These are phyloP conservation scores for Phortica variegata DNA, from an alignment of 1,140 invertebrate genomes.

Conservation along the genomic window DNA sequence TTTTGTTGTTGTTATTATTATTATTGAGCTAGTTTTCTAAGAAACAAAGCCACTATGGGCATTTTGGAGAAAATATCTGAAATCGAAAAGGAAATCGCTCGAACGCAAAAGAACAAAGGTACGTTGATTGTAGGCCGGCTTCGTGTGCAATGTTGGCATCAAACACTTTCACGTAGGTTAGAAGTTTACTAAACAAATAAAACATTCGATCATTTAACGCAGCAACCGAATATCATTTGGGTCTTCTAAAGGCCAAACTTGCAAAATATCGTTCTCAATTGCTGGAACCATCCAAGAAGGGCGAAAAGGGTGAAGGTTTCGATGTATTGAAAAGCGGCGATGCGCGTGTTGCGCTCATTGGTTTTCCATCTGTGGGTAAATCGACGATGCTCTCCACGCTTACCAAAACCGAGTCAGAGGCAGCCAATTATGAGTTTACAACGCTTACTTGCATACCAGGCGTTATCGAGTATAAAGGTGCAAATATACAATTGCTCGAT, in stretches of 20 bases:
- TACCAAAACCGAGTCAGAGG: conserved; percentile 93
- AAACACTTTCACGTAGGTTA: conserved; percentile 39
- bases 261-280: conserved; percentile 96
- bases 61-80: conserved; percentile 98
- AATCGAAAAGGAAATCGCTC: conserved; percentile 96
- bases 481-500: conserved; percentile 97
- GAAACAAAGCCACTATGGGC: conserved; percentile 89
- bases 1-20: not conserved
- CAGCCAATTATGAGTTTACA: conserved; percentile 97
- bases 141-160: conserved; percentile 28
- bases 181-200: conserved; percentile 17
- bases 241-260: conserved; percentile 96
- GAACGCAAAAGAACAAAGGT: conserved; percentile 99
- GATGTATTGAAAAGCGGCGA: conserved; percentile 99
- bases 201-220: conserved; percentile 38
- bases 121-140: conserved; percentile 36
- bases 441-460: conserved; percentile 99
- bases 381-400: conserved; percentile 92
- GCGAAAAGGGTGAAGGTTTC: conserved; percentile 98
- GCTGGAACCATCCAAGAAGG: conserved; percentile 91
- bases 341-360: conserved; percentile 96
- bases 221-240: conserved; percentile 99
- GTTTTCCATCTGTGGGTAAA: conserved; percentile 97
- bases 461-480: conserved; percentile 96
- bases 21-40: too few species aligned